Conservation (phyloP, 2,113 vertebrate genomes). For the Pristiophorus japonicus region DNA sequence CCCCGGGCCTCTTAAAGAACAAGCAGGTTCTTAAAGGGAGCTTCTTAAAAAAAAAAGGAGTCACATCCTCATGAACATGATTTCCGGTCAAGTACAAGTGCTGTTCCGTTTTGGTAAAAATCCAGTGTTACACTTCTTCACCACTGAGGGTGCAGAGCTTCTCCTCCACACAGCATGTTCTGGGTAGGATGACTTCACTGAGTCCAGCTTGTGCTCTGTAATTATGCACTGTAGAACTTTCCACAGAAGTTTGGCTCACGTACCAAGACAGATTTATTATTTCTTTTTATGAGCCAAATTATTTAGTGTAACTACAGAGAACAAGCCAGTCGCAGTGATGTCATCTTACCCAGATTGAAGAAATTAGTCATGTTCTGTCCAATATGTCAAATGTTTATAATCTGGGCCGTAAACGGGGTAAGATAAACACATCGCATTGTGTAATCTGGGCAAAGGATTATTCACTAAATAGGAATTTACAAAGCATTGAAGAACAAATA, state of each 20-base stretch:
- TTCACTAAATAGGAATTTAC: slow-evolving; percentile 10
- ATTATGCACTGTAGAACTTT: slow-evolving; percentile 29
- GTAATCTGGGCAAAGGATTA: slow-evolving; percentile 12
- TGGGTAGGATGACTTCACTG: slow-evolving; percentile 24
- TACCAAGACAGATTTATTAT: slow-evolving; percentile 31
- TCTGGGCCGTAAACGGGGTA: slow-evolving; percentile 26
- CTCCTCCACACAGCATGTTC: neutral
- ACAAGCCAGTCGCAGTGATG: slow-evolving; percentile 33
- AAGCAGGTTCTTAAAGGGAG: neutral
- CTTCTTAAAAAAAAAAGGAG: neutral
- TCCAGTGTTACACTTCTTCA: neutral
- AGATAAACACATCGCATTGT: slow-evolving; percentile 20
- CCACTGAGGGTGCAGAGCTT: neutral
- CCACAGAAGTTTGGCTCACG: slow-evolving; percentile 33
- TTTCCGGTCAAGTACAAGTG: neutral
- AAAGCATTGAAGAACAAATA: neutral
- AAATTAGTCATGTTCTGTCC: slow-evolving; percentile 36
- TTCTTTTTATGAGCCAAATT: slow-evolving; percentile 37
- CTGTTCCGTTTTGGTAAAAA: neutral
- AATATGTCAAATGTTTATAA: slow-evolving; percentile 38
- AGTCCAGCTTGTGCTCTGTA: neutral
- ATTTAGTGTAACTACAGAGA: slow-evolving; percentile 16
- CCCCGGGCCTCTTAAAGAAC: neutral
- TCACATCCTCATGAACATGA: neutral
- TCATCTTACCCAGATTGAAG: slow-evolving; percentile 36